Percentiles rank a stretch among this genome's conserved stretches.
Conservation (phyloP, 2,888 invertebrate species). For the Coecobrya sp. region DNA sequence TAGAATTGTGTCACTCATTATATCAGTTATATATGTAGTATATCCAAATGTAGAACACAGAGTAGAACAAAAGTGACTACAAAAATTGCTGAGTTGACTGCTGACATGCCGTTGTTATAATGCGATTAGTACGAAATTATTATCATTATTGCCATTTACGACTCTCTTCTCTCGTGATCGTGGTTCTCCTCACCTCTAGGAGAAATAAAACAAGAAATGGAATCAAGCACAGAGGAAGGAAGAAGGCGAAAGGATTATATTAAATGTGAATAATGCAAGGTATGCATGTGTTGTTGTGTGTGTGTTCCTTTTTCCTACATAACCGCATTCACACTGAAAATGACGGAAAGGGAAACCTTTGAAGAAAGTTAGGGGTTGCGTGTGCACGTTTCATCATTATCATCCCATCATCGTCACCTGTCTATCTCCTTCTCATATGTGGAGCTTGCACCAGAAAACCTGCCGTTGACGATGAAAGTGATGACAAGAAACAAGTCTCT, state of each 20-base stretch:
- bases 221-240: neutral
- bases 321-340: neutral
- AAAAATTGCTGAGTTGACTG: conserved; percentile 37
- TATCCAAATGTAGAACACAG: no score
- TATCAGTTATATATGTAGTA: neutral
- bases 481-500: conserved; percentile 28
- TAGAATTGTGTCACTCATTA: neutral
- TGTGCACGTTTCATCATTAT: conserved; percentile 23
- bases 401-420: conserved; percentile 21
- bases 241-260: neutral
- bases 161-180: neutral
- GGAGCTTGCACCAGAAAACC: neutral
- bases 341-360: conserved; percentile 25
- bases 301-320: neutral
- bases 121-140: conserved; percentile 57
- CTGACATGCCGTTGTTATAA: conserved; percentile 52
- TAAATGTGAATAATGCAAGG: neutral
- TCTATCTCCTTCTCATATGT: neutral
- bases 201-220: neutral
- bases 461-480: conserved; percentile 1
- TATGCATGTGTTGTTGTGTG: neutral
- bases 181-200: neutral
- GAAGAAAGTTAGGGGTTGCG: neutral
- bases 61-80: neutral
- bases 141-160: conserved; percentile 42